Evolutionary conservation across 2,797 vertebrate species (phyloP), one percentile per base, ranked within the genome.

Genomic region (Ctenochaetus hawaiiensis): DNA sequence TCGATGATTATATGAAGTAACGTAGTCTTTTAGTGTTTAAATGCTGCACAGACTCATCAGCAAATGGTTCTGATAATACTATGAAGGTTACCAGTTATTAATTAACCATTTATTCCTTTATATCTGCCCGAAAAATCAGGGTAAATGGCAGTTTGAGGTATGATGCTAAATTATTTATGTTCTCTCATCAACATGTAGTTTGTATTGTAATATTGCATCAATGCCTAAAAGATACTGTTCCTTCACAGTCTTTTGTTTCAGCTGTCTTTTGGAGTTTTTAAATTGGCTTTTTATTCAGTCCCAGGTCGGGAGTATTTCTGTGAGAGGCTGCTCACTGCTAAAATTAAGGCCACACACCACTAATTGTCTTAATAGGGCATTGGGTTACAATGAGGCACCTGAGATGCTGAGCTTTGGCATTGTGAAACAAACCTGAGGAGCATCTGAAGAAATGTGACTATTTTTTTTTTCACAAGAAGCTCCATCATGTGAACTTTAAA

Each of bases 301-400:
- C n/a, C 37, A 53, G 17, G 9, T 43, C 26, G 65, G 70, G 59
- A 59, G 58, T 56, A 54, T 26, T 73, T 65, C 37, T 22, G 13
- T 17, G 18, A 69, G 18, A n/a, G 4, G 9, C 59, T 68, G n/a
- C 4, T 44, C 52, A 74, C 30, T 26, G 59, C 60, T 67, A 39
- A 72, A 77, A 78, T 67, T 64, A 83, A 75, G 70, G 71, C 58
- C 79, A 75, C 48, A 73, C 60, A 54, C 17, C 13, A 51, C 13
- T 57, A 65, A 72, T 63, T 81, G 78, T 83, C 60, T 86, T 65
- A 84, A 77, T 71, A 65, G 72, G 88, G 67, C 73, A 79, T 58
- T 64, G 66, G 75, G 85, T 81, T 79, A 78, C 43, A 17, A 13
- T 48, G 62, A 60, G 47, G 37, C 63, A 84, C 71, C 71, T 80